These are phyloP conservation scores for Mus spretus DNA, from an alignment of 2,797 vertebrate species.

Conservation along the genomic window DNA sequence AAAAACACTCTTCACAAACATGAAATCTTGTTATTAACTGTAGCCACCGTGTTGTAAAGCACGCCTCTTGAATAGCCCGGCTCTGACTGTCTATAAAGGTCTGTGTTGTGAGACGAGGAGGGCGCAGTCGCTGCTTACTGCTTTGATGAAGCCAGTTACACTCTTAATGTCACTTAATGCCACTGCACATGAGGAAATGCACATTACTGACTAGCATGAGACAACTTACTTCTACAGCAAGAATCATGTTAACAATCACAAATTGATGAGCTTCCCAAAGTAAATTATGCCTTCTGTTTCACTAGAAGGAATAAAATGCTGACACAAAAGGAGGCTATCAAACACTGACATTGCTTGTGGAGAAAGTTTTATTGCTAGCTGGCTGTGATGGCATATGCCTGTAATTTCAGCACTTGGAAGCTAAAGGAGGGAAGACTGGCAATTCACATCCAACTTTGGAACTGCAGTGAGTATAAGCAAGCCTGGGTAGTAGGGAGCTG, in stretches of 20 bases:
- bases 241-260: conserved; percentile 52
- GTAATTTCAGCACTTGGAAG: background rate
- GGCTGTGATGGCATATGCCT: background rate
- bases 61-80: background rate
- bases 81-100: conserved; percentile 35
- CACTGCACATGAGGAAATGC: conserved; percentile 28
- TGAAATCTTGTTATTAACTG: background rate
- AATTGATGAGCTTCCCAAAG: background rate
- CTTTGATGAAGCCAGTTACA: conserved; percentile 62
- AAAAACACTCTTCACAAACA: background rate
- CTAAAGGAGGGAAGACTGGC: background rate
- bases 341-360: background rate
- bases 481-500: background rate
- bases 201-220: background rate
- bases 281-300: background rate
- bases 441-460: background rate
- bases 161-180: conserved; percentile 21
- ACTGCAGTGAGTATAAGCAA: background rate
- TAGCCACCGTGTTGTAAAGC: background rate
- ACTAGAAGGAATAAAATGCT: conserved; percentile 10
- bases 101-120: conserved; percentile 51
- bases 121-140: background rate
- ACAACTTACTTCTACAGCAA: conserved; percentile 45
- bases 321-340: background rate
- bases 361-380: background rate